Evolutionary conservation across 1,140 invertebrate genomes (phyloP).

Genomic region (Chelonus insularis): DNA sequence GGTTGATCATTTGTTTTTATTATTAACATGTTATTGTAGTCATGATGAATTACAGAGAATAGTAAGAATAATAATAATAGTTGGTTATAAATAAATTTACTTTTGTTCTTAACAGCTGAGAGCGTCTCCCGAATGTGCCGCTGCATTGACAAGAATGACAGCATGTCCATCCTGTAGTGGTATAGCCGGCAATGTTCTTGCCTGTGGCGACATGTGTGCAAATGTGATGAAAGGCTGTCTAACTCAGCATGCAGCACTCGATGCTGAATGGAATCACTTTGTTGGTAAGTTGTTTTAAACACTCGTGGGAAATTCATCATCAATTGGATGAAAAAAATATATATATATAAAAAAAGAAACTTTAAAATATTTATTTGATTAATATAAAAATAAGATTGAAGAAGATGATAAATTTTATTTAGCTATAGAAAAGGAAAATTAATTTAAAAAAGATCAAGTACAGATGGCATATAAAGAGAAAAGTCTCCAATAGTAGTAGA

Average conservation of each 20-base stretch:
- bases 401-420: too few relatives aligned
- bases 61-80: background rate
- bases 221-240: constrained; percentile 91
- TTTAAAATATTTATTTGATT: too few relatives aligned
- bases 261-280: constrained; percentile 88
- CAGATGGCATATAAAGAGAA: too few relatives aligned
- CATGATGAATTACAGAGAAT: background rate
- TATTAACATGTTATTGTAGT: too few relatives aligned
- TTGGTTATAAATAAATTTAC: background rate
- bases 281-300: constrained; percentile 72
- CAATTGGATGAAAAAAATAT: too few relatives aligned
- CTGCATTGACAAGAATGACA: constrained; percentile 80
- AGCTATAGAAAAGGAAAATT: too few relatives aligned
- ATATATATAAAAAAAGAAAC: too few relatives aligned
- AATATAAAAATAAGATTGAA: too few relatives aligned
- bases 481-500: too few relatives aligned
- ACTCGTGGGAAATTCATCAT: too few relatives aligned
- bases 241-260: constrained; percentile 80
- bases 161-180: constrained; percentile 85
- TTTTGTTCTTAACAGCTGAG: constrained; percentile 46
- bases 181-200: constrained; percentile 66
- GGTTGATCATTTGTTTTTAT: too few relatives aligned
- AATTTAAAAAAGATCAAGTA: too few relatives aligned
- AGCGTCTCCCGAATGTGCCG: constrained; percentile 69
- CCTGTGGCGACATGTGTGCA: constrained; percentile 86